These are phyloP conservation scores for Diacarnus erythraeanus DNA, from an alignment of 37 sponge, comb jelly and placozoan genomes.

Conservation along the genomic window DNA sequence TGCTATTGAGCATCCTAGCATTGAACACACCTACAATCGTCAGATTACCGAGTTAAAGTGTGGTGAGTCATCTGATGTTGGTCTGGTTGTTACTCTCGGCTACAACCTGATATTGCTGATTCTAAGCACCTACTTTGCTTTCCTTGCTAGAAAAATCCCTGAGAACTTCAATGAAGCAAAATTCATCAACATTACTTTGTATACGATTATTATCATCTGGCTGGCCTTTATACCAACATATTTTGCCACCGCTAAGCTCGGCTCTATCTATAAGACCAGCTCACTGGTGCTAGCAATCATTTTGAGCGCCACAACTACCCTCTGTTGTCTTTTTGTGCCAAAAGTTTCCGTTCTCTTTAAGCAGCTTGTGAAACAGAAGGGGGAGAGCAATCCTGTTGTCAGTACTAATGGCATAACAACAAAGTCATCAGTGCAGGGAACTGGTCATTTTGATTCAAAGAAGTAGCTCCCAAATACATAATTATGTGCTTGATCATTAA, in stretches of 20 bases:
- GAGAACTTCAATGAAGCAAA: conserved; percentile 68
- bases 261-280: conserved; percentile 19
- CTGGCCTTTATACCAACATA: conserved; percentile 63
- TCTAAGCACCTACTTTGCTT: conserved; percentile 55
- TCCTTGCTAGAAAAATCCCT: conserved; percentile 62
- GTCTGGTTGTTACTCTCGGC: conserved; percentile 18
- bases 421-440: background rate
- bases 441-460: too few relatives aligned
- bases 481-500: too few relatives aligned
- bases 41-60: conserved; percentile 32
- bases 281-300: conserved; percentile 54
- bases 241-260: conserved; percentile 35
- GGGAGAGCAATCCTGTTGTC: background rate
- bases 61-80: conserved; percentile 15
- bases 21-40: background rate
- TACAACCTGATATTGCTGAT: conserved; percentile 57
- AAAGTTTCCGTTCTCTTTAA: conserved; percentile 30
- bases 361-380: background rate
- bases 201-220: conserved; percentile 59
- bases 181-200: conserved; percentile 56
- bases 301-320: conserved; percentile 57
- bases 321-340: conserved; percentile 43
- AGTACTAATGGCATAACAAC: background rate
- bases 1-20: conserved; percentile 9
- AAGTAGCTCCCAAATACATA: too few relatives aligned